These are phyloP conservation scores for Chaetops frenatus DNA, from an alignment of 2,113 vertebrate genomes.

Conservation along the genomic window DNA sequence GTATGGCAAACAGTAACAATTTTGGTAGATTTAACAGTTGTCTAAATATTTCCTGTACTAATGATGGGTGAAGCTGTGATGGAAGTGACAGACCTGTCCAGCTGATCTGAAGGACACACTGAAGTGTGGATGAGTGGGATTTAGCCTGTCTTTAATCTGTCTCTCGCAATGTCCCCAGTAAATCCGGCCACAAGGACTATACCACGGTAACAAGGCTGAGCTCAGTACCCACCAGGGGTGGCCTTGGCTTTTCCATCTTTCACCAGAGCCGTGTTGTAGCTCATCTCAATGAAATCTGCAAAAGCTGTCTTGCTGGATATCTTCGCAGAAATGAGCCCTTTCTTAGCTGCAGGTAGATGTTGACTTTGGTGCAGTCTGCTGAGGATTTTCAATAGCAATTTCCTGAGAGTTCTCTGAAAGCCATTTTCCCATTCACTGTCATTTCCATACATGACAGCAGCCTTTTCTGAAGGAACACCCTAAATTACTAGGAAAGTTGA, in stretches of 20 bases:
- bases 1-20: not conserved
- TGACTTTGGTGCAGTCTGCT: not conserved
- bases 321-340: not conserved
- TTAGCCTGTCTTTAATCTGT: not conserved
- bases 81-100: not conserved
- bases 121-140: not conserved
- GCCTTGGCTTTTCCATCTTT: not conserved
- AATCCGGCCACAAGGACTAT: not conserved
- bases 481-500: slow-evolving; percentile 1
- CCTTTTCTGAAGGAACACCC: slow-evolving; percentile 3
- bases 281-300: not conserved
- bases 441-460: not conserved
- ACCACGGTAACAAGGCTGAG: fast-evolving
- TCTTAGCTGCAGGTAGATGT: not conserved
- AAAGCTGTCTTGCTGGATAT: not conserved
- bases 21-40: not conserved
- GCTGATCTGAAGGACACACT: not conserved
- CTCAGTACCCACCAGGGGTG: not conserved
- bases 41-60: not conserved
- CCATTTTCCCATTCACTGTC: not conserved
- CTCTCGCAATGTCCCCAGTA: not conserved
- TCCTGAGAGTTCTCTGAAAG: not conserved
- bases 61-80: not conserved
- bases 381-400: not conserved
- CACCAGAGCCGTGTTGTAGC: fast-evolving